Percentiles rank a stretch among this genome's conserved stretches.
Conservation (phyloP, 2,888 invertebrate genomes). For the Trichogramma dendrolimi region DNA sequence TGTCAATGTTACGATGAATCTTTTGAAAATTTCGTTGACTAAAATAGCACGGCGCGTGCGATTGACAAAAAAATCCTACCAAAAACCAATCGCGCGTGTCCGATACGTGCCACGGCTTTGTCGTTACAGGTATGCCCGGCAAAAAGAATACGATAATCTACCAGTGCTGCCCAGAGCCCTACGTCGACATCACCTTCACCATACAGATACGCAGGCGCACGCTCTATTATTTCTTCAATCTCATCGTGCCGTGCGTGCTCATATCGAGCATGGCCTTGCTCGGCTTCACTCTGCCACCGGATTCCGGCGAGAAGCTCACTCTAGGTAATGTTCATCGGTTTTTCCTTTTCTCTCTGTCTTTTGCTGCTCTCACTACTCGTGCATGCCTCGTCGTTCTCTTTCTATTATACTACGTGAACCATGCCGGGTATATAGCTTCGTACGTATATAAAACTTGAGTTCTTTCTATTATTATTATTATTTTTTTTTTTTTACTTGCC, state of each 20-base stretch:
- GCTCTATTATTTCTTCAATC: slow-evolving; percentile 98
- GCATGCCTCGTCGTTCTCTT: too few relatives aligned
- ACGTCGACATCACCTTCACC: slow-evolving; percentile 93
- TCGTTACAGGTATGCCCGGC: slow-evolving; percentile 77
- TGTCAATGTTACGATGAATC: too few relatives aligned
- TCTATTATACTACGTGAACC: too few relatives aligned
- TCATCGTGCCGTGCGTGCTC: slow-evolving; percentile 97
- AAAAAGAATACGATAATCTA: slow-evolving; percentile 86
- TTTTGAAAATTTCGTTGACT: too few relatives aligned
- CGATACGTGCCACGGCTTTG: too few relatives aligned
- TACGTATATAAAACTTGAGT: too few relatives aligned
- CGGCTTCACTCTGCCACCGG: slow-evolving; percentile 96
- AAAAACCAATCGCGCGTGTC: too few relatives aligned
- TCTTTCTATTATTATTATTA: too few relatives aligned
- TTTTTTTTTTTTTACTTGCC: too few relatives aligned
- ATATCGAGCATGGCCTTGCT: slow-evolving; percentile 98
- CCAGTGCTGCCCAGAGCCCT: slow-evolving; percentile 90
- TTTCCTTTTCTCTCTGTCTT: slow-evolving; percentile 4
- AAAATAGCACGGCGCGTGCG: too few relatives aligned
- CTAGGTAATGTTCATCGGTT: slow-evolving; percentile 64
- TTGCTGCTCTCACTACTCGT: neutral
- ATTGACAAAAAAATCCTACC: too few relatives aligned
- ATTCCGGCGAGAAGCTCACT: slow-evolving; percentile 94
- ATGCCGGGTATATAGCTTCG: too few relatives aligned
- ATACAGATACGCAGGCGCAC: slow-evolving; percentile 94